Evolutionary conservation across 2,888 invertebrate species (phyloP).

Genomic region (Mellilla xanthometata): DNA sequence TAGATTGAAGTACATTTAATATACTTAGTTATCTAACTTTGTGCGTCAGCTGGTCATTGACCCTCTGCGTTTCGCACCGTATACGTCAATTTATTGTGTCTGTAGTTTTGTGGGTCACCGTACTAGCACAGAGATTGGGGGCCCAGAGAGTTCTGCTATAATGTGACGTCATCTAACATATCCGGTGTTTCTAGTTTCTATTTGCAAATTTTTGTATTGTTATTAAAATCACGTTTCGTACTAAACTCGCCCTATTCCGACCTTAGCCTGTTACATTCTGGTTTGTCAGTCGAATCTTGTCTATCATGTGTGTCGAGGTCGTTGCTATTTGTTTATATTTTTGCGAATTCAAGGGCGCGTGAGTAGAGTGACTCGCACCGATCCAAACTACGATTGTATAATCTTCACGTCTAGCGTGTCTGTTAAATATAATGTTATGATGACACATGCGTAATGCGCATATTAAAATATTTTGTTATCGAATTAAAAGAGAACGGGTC

Average conservation of each 20-base stretch:
- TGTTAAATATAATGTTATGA: too few relatives aligned
- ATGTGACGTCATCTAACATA: slow-evolving; percentile 77
- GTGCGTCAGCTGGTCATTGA: slow-evolving; percentile 80
- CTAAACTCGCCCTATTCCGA: slow-evolving; percentile 75
- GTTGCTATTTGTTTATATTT: slow-evolving; percentile 74
- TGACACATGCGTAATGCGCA: too few relatives aligned
- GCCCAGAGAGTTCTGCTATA: slow-evolving; percentile 33
- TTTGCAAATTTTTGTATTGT: slow-evolving; percentile 39
- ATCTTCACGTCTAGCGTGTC: too few relatives aligned
- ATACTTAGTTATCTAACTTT: slow-evolving; percentile 45
- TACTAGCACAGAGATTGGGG: slow-evolving; percentile 75
- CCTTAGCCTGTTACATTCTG: slow-evolving; percentile 59
- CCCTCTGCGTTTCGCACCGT: slow-evolving; percentile 70
- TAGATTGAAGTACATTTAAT: too few relatives aligned
- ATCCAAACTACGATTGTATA: too few relatives aligned
- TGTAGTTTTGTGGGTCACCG: slow-evolving; percentile 81
- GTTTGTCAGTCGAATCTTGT: slow-evolving; percentile 43
- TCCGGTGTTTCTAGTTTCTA: slow-evolving; percentile 73
- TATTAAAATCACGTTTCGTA: slow-evolving; percentile 68
- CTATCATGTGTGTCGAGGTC: slow-evolving; percentile 76
- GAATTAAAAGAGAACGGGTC: too few relatives aligned
- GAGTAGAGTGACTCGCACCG: slow-evolving; percentile 13
- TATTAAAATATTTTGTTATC: too few relatives aligned
- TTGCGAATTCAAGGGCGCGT: slow-evolving; percentile 71
- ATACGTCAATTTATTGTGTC: slow-evolving; percentile 76